Conservation (phyloP, 2,797 vertebrate genomes). For the Austrolebias charrua region DNA sequence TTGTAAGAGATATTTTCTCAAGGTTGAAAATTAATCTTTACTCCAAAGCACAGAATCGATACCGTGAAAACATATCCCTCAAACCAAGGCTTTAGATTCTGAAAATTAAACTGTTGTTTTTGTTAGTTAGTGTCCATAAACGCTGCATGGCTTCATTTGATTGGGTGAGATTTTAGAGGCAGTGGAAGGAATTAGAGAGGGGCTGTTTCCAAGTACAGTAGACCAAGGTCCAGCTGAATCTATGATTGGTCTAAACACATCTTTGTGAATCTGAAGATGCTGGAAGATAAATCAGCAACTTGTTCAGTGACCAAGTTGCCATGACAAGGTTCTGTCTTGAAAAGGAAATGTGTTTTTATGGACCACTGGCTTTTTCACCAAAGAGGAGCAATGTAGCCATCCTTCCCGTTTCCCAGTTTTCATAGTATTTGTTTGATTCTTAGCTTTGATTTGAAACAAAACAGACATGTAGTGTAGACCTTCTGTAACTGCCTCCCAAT, state of each 20-base stretch:
- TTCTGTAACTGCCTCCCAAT: constrained; percentile 3
- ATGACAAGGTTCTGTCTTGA: constrained; percentile 15
- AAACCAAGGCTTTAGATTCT: not conserved
- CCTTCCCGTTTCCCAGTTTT: constrained; percentile 10
- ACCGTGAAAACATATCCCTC: not conserved
- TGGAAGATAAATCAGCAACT: constrained; percentile 27
- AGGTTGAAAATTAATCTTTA: too few species aligned
- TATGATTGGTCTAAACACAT: constrained; percentile 18
- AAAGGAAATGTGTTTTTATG: constrained; percentile 27
- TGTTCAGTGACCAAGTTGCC: constrained; percentile 17
- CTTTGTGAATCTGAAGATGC: constrained; percentile 10
- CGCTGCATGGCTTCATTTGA: not conserved
- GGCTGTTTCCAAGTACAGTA: constrained; percentile 8
- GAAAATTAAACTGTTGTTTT: not conserved
- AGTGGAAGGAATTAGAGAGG: not conserved
- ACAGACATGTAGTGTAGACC: not conserved
- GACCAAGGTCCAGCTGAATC: constrained; percentile 14
- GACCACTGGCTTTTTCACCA: constrained; percentile 23
- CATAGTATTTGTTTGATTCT: constrained; percentile 15
- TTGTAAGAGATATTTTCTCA: too few species aligned
- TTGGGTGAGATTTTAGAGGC: not conserved
- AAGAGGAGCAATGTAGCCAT: constrained; percentile 2
- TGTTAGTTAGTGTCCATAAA: not conserved
- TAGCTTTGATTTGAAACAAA: constrained; percentile 11
- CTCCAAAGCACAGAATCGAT: not conserved